Evolutionary conservation across 2,888 invertebrate genomes (phyloP).

Genomic region (Drosophila stalkeri): DNA sequence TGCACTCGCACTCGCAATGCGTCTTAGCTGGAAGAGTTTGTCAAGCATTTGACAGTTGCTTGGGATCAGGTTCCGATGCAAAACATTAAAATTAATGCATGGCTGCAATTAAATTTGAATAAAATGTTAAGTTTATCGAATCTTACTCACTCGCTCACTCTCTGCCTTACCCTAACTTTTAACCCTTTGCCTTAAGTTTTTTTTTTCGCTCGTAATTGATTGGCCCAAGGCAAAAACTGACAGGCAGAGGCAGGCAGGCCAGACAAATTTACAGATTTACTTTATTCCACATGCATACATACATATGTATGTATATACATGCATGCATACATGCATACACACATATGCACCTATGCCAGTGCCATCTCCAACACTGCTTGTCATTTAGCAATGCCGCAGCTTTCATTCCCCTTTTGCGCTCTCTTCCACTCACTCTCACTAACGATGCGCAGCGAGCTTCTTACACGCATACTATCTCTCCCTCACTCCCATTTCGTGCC

Average conservation of each 20-base stretch:
- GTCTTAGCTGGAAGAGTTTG: conserved; percentile 36
- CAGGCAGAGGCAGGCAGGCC: background rate
- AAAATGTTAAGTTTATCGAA: conserved; percentile 68
- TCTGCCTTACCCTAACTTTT: conserved; percentile 7
- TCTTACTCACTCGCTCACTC: conserved; percentile 6
- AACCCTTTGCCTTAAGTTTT: conserved; percentile 2
- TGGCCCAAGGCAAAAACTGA: conserved; percentile 41
- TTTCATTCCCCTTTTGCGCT: background rate
- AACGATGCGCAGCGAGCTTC: background rate
- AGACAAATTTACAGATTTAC: background rate
- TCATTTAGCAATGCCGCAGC: background rate
- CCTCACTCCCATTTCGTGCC: background rate
- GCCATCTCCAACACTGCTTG: background rate
- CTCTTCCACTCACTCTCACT: background rate
- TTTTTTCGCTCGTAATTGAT: conserved; percentile 60
- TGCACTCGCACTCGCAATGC: background rate
- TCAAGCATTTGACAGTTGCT: conserved; percentile 69
- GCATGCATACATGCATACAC: too few species aligned
- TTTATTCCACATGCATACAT: background rate
- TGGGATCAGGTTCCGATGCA: conserved; percentile 62
- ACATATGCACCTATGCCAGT: background rate
- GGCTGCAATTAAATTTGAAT: conserved; percentile 74
- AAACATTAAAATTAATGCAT: conserved; percentile 61
- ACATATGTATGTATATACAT: background rate
- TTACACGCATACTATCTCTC: background rate